phyloP scores from a whole-genome alignment of 2,797 vertebrate species.

The Poecilia velifera region DNA sequence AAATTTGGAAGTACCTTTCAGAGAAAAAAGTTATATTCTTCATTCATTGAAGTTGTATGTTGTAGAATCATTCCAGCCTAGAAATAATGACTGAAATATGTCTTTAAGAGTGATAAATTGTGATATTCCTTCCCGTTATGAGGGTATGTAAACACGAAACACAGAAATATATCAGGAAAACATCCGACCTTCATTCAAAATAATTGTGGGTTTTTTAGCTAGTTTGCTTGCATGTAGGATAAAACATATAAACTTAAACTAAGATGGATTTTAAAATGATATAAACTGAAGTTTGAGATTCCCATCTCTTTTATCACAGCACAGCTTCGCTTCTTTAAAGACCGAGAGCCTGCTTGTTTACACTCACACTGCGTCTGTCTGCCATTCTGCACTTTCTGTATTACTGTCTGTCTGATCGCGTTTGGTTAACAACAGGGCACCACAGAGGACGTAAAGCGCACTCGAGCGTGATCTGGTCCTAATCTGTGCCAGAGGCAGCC shows the following conservation, averaged over 20 bases:
- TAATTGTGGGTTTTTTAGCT: neutral
- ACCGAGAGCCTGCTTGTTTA: conserved; percentile 14
- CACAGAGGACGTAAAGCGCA: conserved; percentile 40
- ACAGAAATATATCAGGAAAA: neutral
- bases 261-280: neutral
- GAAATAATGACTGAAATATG: neutral
- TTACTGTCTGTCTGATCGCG: conserved; percentile 40
- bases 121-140: neutral
- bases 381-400: conserved; percentile 24
- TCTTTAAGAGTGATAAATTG: neutral
- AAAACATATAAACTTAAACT: neutral
- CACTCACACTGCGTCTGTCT: conserved; percentile 9
- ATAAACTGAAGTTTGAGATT: neutral
- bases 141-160: neutral
- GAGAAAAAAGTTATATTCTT: neutral
- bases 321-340: conserved; percentile 23
- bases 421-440: conserved; percentile 36
- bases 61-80: neutral
- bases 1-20: neutral
- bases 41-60: neutral
- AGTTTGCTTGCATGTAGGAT: neutral
- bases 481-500: conserved; percentile 66
- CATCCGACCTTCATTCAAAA: neutral
- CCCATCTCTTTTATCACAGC: conserved; percentile 13
- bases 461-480: conserved; percentile 58